Evolutionary conservation across 2,888 invertebrate genomes (phyloP).

Genomic region (Anaspis maculata): DNA sequence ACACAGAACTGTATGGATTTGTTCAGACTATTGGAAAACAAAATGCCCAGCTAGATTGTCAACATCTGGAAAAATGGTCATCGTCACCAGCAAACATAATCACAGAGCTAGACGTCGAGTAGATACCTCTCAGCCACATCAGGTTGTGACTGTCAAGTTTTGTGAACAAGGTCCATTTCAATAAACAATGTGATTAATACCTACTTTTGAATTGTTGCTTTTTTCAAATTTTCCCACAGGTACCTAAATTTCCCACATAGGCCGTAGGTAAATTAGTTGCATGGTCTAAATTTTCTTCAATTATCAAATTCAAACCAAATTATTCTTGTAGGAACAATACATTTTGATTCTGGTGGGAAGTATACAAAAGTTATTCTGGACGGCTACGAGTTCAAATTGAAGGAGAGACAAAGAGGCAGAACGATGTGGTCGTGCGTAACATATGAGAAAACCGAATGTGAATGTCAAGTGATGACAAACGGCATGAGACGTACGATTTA

Average conservation of each 20-base stretch:
- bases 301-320: too few relatives aligned
- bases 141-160: background rate
- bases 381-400: slow-evolving; percentile 10
- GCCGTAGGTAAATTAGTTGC: too few relatives aligned
- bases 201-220: too few relatives aligned
- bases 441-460: too few relatives aligned
- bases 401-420: background rate
- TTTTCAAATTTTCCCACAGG: too few relatives aligned
- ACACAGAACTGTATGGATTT: slow-evolving; percentile 23
- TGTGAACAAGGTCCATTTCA: background rate
- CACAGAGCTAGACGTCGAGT: slow-evolving; percentile 1
- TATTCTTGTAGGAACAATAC: slow-evolving; percentile 8
- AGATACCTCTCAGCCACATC: background rate
- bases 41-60: slow-evolving; percentile 17
- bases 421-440: too few relatives aligned
- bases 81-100: slow-evolving; percentile 6
- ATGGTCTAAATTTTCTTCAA: too few relatives aligned
- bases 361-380: slow-evolving; percentile 16
- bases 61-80: slow-evolving; percentile 13
- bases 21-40: slow-evolving; percentile 16
- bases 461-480: too few relatives aligned
- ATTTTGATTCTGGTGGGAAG: slow-evolving; percentile 13
- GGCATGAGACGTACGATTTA: too few relatives aligned
- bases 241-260: too few relatives aligned
- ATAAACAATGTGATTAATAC: too few relatives aligned